phyloP scores from a whole-genome alignment of 2,113 vertebrate species.

The Microtus richardsoni region DNA sequence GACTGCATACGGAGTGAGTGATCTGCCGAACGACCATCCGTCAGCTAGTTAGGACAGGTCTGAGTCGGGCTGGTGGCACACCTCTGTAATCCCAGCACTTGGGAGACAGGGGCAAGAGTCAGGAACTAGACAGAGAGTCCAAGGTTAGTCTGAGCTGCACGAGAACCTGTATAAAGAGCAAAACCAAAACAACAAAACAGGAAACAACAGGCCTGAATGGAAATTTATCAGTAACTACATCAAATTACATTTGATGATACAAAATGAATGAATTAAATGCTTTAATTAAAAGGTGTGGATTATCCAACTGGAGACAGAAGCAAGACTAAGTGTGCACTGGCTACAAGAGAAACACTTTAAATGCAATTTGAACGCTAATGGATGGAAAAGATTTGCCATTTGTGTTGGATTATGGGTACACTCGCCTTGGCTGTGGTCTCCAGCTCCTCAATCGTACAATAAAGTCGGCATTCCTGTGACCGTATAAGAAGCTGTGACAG shows the following conservation, averaged over 20 bases:
- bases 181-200: not conserved
- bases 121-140: not conserved
- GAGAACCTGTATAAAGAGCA: not conserved
- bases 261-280: not conserved
- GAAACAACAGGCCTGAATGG: not conserved
- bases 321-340: not conserved
- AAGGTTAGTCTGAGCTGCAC: not conserved
- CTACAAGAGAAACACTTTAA: not conserved
- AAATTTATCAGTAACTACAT: not conserved
- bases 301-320: not conserved
- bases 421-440: not conserved
- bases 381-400: not conserved
- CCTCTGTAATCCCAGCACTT: not conserved
- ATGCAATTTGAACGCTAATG: not conserved
- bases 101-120: not conserved
- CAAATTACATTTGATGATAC: not conserved
- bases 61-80: not conserved
- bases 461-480: not conserved
- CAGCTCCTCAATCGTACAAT: not conserved
- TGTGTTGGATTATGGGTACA: not conserved
- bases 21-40: not conserved
- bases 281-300: conserved; percentile 21
- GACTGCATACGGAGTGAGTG: not conserved
- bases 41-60: not conserved
- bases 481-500: not conserved